Base-by-base conservation (phyloP, 2,888 invertebrate species). In the Saturnia pavonia region DNA sequence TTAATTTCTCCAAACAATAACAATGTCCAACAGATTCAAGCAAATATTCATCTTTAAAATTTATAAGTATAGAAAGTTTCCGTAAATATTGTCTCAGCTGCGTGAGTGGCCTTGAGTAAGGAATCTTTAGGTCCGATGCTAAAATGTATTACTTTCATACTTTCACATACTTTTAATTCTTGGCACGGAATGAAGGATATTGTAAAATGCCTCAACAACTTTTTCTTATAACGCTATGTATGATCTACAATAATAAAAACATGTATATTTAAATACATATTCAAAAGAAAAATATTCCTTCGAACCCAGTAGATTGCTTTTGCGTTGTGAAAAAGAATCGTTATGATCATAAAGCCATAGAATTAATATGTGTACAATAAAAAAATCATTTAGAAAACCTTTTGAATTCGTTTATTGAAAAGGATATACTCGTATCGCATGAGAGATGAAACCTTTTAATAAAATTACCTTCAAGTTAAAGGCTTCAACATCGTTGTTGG, bases 21-120 rank as follows among this genome's bases (percentile, higher is more conserved):
- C 14, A 60, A 25, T 27, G 22, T 54, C 22, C 1, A 60, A 60
- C 3, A 60, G 57, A 3, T 60, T 60, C 3, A 60, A 25, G 25
- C 27, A 60, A 14, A 60, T 27, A 60, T 27, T 27, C 14, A 54
- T 27, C 57, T 27, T 60, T 27, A 14, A 25, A 60, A 60, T 60
- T 60, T 27, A 60, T 60, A 60, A 27, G 57, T 27, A 27, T 60
- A 60, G 57, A 60, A 60, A 60, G 57, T 7, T 60, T 60, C 14
- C 14, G n/a, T 40, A 65, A 65, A 65, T 65, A 65, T 65, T 65
- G 22, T 40, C 40, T 8, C 40, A 65, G 57, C 57, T 60, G 57
- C 40, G 65, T 40, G 1, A 65, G 65, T 65, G 22, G 40, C n/a
- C 65, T 65, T 65, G 40, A 65, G 8, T 65, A 9, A n/a, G 22